phyloP scores from a whole-genome alignment of 2,888 invertebrate species.

The Leptopilina drosophilae region DNA sequence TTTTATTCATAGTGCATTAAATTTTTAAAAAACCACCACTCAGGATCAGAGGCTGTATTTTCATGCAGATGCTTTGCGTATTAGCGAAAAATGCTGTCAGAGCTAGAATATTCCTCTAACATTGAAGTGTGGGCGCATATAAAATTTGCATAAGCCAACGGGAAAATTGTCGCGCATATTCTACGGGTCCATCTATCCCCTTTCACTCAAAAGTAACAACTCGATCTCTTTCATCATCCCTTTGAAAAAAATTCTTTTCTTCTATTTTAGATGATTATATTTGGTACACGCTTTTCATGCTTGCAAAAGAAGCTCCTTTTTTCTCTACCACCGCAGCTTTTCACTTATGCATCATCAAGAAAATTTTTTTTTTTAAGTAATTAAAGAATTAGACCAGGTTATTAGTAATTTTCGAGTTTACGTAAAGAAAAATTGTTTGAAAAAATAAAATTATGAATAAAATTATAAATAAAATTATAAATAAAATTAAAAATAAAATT shows the following conservation, averaged over 20 bases:
- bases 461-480: no score
- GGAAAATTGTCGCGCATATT: constrained; percentile 58
- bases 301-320: no score
- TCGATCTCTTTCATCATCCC: constrained; percentile 44
- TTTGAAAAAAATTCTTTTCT: neutral
- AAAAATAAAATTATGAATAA: no score
- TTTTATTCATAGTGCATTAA: constrained; percentile 34
- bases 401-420: no score
- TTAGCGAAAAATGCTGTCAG: constrained; percentile 53
- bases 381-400: no score
- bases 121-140: constrained; percentile 47
- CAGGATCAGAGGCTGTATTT: constrained; percentile 47
- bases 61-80: constrained; percentile 52
- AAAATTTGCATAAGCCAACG: constrained; percentile 61
- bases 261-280: constrained; percentile 28
- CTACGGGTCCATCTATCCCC: constrained; percentile 46
- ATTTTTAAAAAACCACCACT: constrained; percentile 39
- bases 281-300: constrained; percentile 25
- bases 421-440: no score
- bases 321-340: no score
- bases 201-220: constrained; percentile 37
- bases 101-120: constrained; percentile 50
- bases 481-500: no score
- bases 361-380: no score
- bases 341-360: neutral